These are phyloP conservation scores for Apodemus sylvaticus DNA, from an alignment of 2,113 vertebrate genomes.

Conservation along the genomic window DNA sequence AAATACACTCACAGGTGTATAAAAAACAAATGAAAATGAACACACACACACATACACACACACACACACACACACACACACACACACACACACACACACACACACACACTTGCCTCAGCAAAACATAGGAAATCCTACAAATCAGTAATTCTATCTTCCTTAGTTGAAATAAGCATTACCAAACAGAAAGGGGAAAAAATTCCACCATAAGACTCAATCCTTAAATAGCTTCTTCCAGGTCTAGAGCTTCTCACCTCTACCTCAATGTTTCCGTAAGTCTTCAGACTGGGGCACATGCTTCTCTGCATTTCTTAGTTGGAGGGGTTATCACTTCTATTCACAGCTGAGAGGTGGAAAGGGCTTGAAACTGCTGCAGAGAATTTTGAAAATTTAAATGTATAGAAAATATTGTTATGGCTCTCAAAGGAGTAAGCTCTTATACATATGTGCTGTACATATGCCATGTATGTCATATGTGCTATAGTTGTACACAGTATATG, in stretches of 20 bases:
- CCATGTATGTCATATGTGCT: not conserved
- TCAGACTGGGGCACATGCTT: not conserved
- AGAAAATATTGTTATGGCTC: slow-evolving; percentile 32
- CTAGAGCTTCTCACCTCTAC: slow-evolving; percentile 22
- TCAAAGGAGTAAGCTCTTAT: not conserved
- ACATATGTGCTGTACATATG: not conserved
- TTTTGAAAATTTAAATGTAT: slow-evolving; percentile 51
- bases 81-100: not conserved
- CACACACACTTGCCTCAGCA: not conserved
- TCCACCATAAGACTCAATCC: not conserved
- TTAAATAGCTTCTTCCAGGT: not conserved
- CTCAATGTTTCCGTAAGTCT: slow-evolving; percentile 42
- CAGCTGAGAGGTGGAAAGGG: slow-evolving; percentile 57
- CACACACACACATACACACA: not conserved
- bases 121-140: slow-evolving; percentile 4
- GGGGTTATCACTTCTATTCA: slow-evolving; percentile 63
- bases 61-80: not conserved
- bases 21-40: not conserved
- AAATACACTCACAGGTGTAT: not conserved
- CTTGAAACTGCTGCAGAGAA: slow-evolving; percentile 58
- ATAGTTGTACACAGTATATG: slow-evolving; percentile 16
- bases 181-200: slow-evolving; percentile 34
- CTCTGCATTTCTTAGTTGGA: slow-evolving; percentile 58
- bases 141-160: not conserved
- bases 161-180: slow-evolving; percentile 37